A percentile compares a stretch with the other conserved stretches of the same genome.
Conservation (phyloP, 2,797 vertebrate species). For the Acanthurus tractus region DNA sequence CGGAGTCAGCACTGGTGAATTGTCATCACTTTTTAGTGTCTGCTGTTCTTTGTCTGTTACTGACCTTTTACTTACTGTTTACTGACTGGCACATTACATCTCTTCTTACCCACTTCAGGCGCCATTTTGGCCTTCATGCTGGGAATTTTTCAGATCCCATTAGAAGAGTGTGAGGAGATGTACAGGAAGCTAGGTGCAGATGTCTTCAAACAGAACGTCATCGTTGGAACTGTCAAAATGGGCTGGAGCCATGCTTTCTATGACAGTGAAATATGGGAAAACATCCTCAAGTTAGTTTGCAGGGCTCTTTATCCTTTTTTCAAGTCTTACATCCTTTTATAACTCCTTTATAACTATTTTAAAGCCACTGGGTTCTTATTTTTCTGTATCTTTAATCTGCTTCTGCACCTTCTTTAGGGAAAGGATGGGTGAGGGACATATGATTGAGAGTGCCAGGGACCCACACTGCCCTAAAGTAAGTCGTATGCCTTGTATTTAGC, state of each 20-base stretch:
- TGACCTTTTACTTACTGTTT: too few species aligned
- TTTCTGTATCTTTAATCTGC: not conserved
- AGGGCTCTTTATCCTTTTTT: not conserved
- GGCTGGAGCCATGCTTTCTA: slow-evolving; percentile 98
- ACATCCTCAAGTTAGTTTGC: slow-evolving; percentile 93
- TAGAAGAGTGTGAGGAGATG: slow-evolving; percentile 95
- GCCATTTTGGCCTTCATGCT: slow-evolving; percentile 98
- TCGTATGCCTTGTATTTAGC: not conserved
- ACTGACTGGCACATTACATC: not conserved
- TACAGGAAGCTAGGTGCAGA: slow-evolving; percentile 95
- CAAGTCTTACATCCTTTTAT: not conserved
- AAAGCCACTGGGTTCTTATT: not conserved
- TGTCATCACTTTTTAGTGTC: not conserved
- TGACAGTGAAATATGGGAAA: slow-evolving; percentile 96
- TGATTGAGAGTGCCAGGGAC: slow-evolving; percentile 95
- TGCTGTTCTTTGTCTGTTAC: too few species aligned
- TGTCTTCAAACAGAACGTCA: slow-evolving; percentile 97
- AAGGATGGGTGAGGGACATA: slow-evolving; percentile 91
- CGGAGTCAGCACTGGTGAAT: slow-evolving; percentile 95
- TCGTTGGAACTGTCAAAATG: slow-evolving; percentile 98
- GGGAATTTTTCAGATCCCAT: slow-evolving; percentile 93
- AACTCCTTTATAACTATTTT: too few species aligned
- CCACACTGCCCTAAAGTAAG: slow-evolving; percentile 93
- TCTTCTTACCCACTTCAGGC: slow-evolving; percentile 80
- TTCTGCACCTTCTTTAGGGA: slow-evolving; percentile 84